Percentiles rank a stretch among this genome's conserved stretches.
Evolutionary conservation across 2,113 vertebrate genomes (phyloP).

Genomic region (Cheirogaleus medius): DNA sequence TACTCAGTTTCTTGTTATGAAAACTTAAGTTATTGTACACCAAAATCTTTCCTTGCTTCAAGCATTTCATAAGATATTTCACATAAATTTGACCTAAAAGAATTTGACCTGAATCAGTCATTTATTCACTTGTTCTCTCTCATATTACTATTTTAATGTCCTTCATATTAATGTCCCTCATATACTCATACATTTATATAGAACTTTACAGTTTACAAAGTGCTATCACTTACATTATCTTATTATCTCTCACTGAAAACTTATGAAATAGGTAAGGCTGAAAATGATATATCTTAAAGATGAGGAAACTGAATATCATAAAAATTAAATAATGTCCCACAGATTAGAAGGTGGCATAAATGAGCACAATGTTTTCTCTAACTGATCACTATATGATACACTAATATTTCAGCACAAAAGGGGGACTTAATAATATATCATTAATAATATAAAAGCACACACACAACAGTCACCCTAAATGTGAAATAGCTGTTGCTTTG

Average conservation of each 20-base stretch:
- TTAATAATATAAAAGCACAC: neutral
- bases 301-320: conserved; percentile 14
- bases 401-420: neutral
- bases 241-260: neutral
- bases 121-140: neutral
- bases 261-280: neutral
- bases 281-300: neutral
- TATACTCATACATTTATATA: neutral
- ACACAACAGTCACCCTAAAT: neutral
- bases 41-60: neutral
- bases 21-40: neutral
- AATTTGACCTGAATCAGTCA: neutral
- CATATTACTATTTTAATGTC: neutral
- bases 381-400: neutral
- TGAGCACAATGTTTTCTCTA: neutral
- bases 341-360: neutral
- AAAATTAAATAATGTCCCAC: neutral
- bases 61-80: neutral
- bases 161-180: neutral
- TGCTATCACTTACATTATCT: neutral
- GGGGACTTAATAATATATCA: neutral
- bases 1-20: neutral
- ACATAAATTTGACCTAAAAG: conserved; percentile 1
- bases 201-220: neutral
- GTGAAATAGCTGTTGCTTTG: neutral